These are phyloP conservation scores for Euura saliciscinereae DNA, from an alignment of 1,140 invertebrate species.

Conservation along the genomic window DNA sequence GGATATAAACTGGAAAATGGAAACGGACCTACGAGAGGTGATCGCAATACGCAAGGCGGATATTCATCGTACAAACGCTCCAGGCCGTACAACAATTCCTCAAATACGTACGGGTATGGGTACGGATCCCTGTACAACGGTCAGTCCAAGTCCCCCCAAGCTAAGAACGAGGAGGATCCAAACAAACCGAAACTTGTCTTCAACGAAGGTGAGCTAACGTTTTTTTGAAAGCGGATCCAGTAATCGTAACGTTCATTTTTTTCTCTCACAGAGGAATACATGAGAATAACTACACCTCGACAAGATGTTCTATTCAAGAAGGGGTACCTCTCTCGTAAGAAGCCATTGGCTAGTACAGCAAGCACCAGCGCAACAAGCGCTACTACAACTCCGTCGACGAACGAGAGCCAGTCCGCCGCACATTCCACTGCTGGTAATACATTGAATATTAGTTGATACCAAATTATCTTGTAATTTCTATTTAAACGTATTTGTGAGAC, in stretches of 20 bases:
- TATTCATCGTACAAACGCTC: conserved; percentile 1
- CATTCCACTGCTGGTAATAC: conserved; percentile 58
- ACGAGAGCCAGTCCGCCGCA: conserved; percentile 57
- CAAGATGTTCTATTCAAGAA: conserved; percentile 78
- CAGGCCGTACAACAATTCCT: neutral
- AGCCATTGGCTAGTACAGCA: conserved; percentile 52
- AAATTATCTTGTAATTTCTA: conserved; percentile 22
- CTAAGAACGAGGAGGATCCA: neutral
- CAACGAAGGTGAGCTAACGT: conserved; percentile 36
- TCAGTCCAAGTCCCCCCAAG: neutral
- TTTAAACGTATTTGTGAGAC: neutral
- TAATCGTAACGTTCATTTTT: neutral
- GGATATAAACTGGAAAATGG: conserved; percentile 44
- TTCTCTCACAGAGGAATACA: conserved; percentile 67
- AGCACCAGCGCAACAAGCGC: conserved; percentile 55
- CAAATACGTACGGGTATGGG: neutral
- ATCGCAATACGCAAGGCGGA: conserved; percentile 26
- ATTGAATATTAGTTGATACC: neutral
- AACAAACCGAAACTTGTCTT: conserved; percentile 46
- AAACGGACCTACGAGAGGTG: conserved; percentile 22
- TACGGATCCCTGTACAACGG: neutral
- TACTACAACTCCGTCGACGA: conserved; percentile 57
- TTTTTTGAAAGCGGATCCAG: neutral
- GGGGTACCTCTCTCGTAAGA: conserved; percentile 69
- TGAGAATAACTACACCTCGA: conserved; percentile 71